Evolutionary conservation across 2,113 vertebrate species (phyloP).

Genomic region (Oreochromis niloticus): DNA sequence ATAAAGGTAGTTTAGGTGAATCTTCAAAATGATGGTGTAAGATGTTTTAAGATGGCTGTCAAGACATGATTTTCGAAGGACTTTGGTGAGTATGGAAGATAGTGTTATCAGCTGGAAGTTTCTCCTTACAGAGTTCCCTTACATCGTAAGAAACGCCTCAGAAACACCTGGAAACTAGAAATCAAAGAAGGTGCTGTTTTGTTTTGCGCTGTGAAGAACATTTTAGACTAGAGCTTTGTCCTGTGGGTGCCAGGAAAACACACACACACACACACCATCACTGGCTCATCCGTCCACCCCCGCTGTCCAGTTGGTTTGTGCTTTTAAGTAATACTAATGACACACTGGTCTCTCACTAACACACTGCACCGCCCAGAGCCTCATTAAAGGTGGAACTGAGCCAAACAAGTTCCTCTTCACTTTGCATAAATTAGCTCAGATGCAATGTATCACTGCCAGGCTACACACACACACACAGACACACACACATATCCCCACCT

Average conservation of each 20-base stretch:
- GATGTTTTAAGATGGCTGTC: neutral
- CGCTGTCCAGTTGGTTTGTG: neutral
- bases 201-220: neutral
- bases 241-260: neutral
- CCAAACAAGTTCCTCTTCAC: slow-evolving; percentile 75
- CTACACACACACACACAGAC: neutral
- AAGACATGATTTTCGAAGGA: neutral
- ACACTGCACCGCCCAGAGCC: slow-evolving; percentile 67
- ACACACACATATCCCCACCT: neutral
- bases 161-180: neutral
- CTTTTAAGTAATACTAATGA: slow-evolving; percentile 63
- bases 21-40: neutral
- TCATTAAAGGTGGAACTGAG: slow-evolving; percentile 74
- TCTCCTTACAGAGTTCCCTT: neutral
- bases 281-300: neutral
- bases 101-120: neutral
- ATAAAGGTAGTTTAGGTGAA: neutral
- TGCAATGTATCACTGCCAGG: slow-evolving; percentile 70
- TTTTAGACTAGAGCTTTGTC: neutral
- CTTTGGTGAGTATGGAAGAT: neutral
- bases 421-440: slow-evolving; percentile 78
- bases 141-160: neutral
- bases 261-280: neutral
- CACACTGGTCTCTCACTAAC: neutral
- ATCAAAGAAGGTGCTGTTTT: neutral